Evolutionary conservation across 2,113 vertebrate species (phyloP), one percentile per base, ranked within the genome.

Genomic region (Zosterops borbonicus): DNA sequence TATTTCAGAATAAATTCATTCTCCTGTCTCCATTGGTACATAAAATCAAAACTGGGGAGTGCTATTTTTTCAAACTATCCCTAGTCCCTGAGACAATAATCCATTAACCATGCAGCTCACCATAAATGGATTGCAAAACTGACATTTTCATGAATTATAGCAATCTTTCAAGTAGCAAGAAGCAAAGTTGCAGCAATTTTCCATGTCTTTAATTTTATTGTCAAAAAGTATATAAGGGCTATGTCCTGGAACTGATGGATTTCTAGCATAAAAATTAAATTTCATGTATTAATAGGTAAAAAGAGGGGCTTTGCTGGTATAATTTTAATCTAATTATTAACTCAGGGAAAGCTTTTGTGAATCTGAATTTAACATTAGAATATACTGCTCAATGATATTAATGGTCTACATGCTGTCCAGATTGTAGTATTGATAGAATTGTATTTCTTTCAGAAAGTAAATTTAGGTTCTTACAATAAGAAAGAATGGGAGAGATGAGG

Each of bases 181-280:
- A 93, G 65, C 71, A 94, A 96, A 97, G 96, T 81, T 93, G 90
- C 93, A 83, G 81, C 84, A 96, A 83, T 94, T 96, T 97, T 97
- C 97, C 74, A 93, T 74, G 70, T 96, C 86, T 97, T 97, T 97
- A 97, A 97, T 97, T 98, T 98, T 97, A 96, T 94, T 97, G 94
- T 96, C 97, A 96, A 94, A 94, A 97, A 52, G 74, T 96, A 92
- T 95, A 60, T 90, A 94, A 94, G 91, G 86, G n/a, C 55, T 96
- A 60, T 52, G 83, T 97, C 89, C 91, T 96, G 77, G 95, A 96
- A 97, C 82, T 91, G 93, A 97, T 94, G 91, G 70, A 92, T 97
- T 96, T 96, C 86, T 94, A 64, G 87, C 42, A 95, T 64, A 85
- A 94, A 97, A 97, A 94, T 78, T 92, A 89, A 88, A 98, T 89